Conservation (phyloP, 2,888 invertebrate species). For the Pedicia rivosa region DNA sequence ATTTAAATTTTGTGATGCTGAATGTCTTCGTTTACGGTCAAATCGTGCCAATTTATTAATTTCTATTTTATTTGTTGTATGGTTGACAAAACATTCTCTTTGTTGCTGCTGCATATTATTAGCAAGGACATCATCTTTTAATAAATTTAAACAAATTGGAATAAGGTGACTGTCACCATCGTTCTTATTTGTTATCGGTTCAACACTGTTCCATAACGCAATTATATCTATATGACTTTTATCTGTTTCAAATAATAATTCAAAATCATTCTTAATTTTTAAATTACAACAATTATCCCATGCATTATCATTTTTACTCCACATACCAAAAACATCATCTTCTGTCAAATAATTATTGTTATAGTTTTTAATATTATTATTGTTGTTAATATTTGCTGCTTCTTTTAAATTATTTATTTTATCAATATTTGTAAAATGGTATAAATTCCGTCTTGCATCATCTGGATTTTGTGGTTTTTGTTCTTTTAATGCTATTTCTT, state of each 20-base stretch:
- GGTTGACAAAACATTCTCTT: no score
- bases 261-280: no score
- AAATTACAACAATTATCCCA: slow-evolving; percentile 4
- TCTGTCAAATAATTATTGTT: slow-evolving; percentile 4
- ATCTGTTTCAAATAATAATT: no score
- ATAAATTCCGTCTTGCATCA: slow-evolving; percentile 4
- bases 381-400: neutral
- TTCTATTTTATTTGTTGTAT: no score
- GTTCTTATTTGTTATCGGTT: no score
- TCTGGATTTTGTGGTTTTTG: slow-evolving; percentile 1
- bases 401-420: no score
- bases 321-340: slow-evolving; percentile 2
- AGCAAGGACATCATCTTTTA: no score
- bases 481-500: slow-evolving; percentile 2
- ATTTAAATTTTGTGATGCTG: slow-evolving; percentile 26
- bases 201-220: no score
- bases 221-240: no score
- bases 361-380: neutral
- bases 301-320: slow-evolving; percentile 1
- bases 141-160: no score
- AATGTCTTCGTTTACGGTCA: slow-evolving; percentile 43
- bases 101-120: no score
- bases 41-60: slow-evolving; percentile 23
- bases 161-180: no score
- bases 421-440: neutral